These are phyloP conservation scores for Pollenia labialis DNA, from an alignment of 2,888 invertebrate genomes.

Conservation along the genomic window DNA sequence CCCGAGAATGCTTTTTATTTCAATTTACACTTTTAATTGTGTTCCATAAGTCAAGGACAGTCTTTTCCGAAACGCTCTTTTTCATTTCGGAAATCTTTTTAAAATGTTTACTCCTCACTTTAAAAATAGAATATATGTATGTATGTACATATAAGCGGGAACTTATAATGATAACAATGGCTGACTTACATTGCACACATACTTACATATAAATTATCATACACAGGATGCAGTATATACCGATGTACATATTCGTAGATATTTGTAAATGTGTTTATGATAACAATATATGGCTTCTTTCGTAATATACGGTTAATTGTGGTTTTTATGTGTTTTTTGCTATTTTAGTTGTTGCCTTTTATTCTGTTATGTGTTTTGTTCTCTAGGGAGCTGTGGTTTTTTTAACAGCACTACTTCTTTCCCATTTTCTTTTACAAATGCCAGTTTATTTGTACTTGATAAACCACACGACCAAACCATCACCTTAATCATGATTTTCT, in stretches of 20 bases:
- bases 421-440: not conserved
- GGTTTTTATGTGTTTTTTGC: constrained; percentile 54
- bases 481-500: constrained; percentile 36
- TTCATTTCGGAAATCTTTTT: too few relatives aligned
- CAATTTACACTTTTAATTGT: too few relatives aligned
- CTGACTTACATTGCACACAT: constrained; percentile 42
- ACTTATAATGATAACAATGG: constrained; percentile 50
- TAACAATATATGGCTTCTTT: constrained; percentile 63
- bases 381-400: constrained; percentile 7
- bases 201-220: not conserved
- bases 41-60: too few relatives aligned
- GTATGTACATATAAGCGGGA: too few relatives aligned
- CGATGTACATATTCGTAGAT: not conserved
- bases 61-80: too few relatives aligned
- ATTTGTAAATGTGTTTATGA: constrained; percentile 8
- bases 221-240: not conserved
- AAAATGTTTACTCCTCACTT: constrained; percentile 8
- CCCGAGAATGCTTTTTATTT: too few relatives aligned
- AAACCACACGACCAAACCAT: not conserved
- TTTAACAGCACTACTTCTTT: not conserved
- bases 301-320: constrained; percentile 71
- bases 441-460: not conserved
- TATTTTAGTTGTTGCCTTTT: not conserved
- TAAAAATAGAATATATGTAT: constrained; percentile 7
- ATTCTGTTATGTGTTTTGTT: constrained; percentile 17